Base-by-base conservation (phyloP, 2,888 invertebrate species). In the Coecobrya sp. region DNA sequence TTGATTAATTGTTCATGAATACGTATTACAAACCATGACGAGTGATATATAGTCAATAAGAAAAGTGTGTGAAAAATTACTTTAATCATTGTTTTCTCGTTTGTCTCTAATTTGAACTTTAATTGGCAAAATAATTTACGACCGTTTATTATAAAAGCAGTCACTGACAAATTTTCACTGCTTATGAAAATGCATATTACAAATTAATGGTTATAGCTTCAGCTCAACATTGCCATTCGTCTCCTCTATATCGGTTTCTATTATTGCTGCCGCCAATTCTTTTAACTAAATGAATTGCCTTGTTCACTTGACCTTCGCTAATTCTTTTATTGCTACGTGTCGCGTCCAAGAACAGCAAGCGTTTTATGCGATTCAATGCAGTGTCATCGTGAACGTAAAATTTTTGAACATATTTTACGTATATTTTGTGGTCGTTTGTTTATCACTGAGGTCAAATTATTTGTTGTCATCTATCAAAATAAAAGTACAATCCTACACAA, bases 121-220 rank as follows among this genome's bases (percentile, higher is more conserved):
- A 85, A 85, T 85, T 85, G 68, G 65, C 85, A 85, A 65, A 68
- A 45, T 85, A 42, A 85, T 85, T 85, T 68, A 85, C 25, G 65
- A n/a, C 68, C 22, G 0, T 62, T 65, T 27, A 62, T 65, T 49
- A 42, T 16, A 62, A 65, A 85, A 45, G 13, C 11, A 81, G 30
- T 49, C 13, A 13, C 19, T 81, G 81, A 59, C 59, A 81, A 81
- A 59, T 81, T 81, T 55, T 55, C n/a, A 30, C 42, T 81, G 8
- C 22, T n/a, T 36, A 30, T 59, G 49, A n/a, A 79, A 76, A 79
- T 79, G 16, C 8, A 79, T 49, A 73, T 19, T 10, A 19, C 11
- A 22, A 76, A 76, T 76, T 42, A 76, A 76, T 45, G 19, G 45
- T 49, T 13, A 49, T 49, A 10, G 10, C 10, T 49, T 49, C 49